Evolutionary conservation across 1,140 invertebrate species (phyloP).

Genomic region (Temnothorax longispinosus): DNA sequence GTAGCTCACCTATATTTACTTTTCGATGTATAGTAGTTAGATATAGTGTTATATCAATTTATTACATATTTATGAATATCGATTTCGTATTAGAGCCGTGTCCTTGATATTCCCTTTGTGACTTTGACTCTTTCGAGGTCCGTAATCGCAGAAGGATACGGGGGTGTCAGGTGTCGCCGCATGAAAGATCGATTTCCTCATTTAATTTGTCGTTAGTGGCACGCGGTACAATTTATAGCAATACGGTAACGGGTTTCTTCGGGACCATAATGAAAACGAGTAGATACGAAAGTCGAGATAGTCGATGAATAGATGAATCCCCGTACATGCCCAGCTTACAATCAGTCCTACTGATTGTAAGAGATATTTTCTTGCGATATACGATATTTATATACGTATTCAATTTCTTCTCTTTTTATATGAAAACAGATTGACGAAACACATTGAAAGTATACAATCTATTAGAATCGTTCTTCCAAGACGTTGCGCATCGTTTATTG

Average conservation of each 20-base stretch:
- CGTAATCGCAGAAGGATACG: slow-evolving; percentile 21
- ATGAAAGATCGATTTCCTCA: slow-evolving; percentile 48
- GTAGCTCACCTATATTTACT: not conserved
- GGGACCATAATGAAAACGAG: not conserved
- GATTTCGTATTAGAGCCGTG: slow-evolving; percentile 32
- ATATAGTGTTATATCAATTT: not conserved
- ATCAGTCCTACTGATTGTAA: too few species aligned
- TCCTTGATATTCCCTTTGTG: slow-evolving; percentile 15
- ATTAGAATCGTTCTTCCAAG: not conserved
- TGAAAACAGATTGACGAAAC: slow-evolving; percentile 13
- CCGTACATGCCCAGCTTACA: not conserved
- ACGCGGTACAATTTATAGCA: slow-evolving; percentile 35
- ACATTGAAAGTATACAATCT: slow-evolving; percentile 10
- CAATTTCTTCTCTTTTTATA: not conserved
- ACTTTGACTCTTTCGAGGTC: slow-evolving; percentile 3
- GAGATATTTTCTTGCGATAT: slow-evolving; percentile 8
- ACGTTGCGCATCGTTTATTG: slow-evolving; percentile 14
- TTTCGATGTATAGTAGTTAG: not conserved
- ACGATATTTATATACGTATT: slow-evolving; percentile 1
- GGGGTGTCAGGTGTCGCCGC: slow-evolving; percentile 21
- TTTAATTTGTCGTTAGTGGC: slow-evolving; percentile 45
- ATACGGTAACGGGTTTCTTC: not conserved
- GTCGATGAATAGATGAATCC: not conserved
- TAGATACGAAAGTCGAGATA: not conserved
- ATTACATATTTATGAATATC: slow-evolving; percentile 17